Evolutionary conservation across 2,797 vertebrate species (phyloP).

Genomic region (Poecilia gillii): DNA sequence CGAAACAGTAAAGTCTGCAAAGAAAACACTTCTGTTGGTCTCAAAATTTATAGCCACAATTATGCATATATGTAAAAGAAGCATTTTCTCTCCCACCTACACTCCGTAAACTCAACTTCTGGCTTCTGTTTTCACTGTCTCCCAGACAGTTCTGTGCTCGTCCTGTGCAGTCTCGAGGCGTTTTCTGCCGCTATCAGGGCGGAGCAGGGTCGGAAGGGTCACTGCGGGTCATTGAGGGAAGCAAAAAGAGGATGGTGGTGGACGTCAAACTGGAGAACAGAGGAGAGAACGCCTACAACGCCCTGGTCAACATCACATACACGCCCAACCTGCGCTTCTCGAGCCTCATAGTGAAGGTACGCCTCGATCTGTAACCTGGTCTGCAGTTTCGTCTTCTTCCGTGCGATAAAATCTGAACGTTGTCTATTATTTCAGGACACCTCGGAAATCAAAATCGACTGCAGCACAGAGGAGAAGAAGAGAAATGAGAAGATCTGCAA

Average conservation of each 20-base stretch:
- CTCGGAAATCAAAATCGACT: slow-evolving; percentile 89
- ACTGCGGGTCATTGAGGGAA: slow-evolving; percentile 86
- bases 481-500: slow-evolving; percentile 88
- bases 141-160: slow-evolving; percentile 90
- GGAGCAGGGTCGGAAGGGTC: slow-evolving; percentile 76
- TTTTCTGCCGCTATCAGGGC: slow-evolving; percentile 70
- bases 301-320: slow-evolving; percentile 89
- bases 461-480: slow-evolving; percentile 78
- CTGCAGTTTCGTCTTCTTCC: not conserved
- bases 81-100: not conserved
- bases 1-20: not conserved
- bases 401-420: not conserved
- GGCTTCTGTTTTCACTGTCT: not conserved
- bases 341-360: slow-evolving; percentile 90
- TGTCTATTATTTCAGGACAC: slow-evolving; percentile 81
- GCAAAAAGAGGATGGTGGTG: slow-evolving; percentile 87
- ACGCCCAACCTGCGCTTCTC: slow-evolving; percentile 91
- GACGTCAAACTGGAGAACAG: slow-evolving; percentile 90
- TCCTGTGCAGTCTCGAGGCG: slow-evolving; percentile 73
- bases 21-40: not conserved
- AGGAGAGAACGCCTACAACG: slow-evolving; percentile 93
- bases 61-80: not conserved
- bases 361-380: not conserved
- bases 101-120: not conserved
- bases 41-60: not conserved